Percentiles rank a stretch among this genome's conserved stretches.
phyloP scores from a whole-genome alignment of 2,888 invertebrate species.

The Xestoiulus laeticollis region DNA sequence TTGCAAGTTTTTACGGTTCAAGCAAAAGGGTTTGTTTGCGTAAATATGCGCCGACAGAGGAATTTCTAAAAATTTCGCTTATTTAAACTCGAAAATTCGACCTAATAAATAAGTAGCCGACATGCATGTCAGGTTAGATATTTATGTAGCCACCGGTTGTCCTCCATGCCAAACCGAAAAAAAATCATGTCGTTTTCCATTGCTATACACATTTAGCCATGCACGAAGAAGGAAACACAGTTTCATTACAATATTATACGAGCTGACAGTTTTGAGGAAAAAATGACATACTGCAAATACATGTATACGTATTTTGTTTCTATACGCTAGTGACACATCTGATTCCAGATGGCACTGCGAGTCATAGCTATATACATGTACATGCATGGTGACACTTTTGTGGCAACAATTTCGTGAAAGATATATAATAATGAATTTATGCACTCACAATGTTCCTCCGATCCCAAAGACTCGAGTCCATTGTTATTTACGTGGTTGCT shows the following conservation, averaged over 20 bases:
- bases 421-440: neutral
- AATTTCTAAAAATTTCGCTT: neutral
- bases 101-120: conserved; percentile 25
- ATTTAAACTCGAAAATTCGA: neutral
- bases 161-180: neutral
- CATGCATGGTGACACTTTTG: neutral
- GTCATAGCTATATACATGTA: neutral
- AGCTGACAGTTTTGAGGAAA: neutral
- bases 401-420: neutral
- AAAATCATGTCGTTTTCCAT: neutral
- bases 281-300: neutral
- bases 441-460: neutral
- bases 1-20: neutral
- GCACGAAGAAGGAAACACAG: neutral
- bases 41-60: neutral
- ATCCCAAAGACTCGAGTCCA: neutral
- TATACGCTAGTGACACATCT: neutral
- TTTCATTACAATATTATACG: neutral
- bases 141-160: conserved; percentile 22
- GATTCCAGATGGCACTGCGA: neutral
- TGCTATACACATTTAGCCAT: neutral
- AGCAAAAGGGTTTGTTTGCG: neutral
- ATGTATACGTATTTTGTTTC: neutral
- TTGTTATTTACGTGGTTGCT: conserved; percentile 22
- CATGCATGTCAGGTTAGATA: neutral